Conservation (phyloP, 2,888 invertebrate species). For the Dilophus febrilis region DNA sequence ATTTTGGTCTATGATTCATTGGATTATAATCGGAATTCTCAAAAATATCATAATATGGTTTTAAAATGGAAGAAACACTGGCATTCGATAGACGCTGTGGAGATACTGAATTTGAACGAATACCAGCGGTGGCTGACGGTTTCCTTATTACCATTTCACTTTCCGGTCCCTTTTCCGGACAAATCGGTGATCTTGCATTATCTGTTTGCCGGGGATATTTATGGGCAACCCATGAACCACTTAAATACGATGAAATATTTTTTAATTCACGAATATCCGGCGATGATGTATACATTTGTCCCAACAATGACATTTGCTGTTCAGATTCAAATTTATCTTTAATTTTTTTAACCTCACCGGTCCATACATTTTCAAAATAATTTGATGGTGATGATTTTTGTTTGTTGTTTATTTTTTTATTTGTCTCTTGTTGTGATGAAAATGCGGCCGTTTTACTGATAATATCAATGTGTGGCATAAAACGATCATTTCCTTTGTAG, state of each 20-base stretch:
- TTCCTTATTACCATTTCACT: slow-evolving; percentile 13
- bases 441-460: slow-evolving; percentile 76
- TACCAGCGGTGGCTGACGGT: slow-evolving; percentile 11
- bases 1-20: slow-evolving; percentile 53
- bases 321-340: slow-evolving; percentile 51
- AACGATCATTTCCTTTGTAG: slow-evolving; percentile 48
- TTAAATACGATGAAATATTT: slow-evolving; percentile 61
- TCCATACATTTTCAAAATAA: slow-evolving; percentile 11
- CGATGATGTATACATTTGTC: slow-evolving; percentile 64
- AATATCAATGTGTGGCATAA: slow-evolving; percentile 80
- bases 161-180: slow-evolving; percentile 27
- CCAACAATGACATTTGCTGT: slow-evolving; percentile 43
- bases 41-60: slow-evolving; percentile 33
- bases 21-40: slow-evolving; percentile 57
- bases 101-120: slow-evolving; percentile 30
- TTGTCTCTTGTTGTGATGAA: slow-evolving; percentile 38
- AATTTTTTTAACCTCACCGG: slow-evolving; percentile 55
- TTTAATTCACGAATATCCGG: slow-evolving; percentile 61
- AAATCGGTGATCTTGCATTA: slow-evolving; percentile 45
- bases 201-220: slow-evolving; percentile 52
- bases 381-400: slow-evolving; percentile 33
- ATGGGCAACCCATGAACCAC: slow-evolving; percentile 68
- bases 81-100: slow-evolving; percentile 34
- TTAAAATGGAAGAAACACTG: slow-evolving; percentile 25
- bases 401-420: no score